Percentiles rank a stretch among this genome's conserved stretches.
phyloP scores from a whole-genome alignment of 1,140 invertebrate genomes.

The Maconellicoccus hirsutus region DNA sequence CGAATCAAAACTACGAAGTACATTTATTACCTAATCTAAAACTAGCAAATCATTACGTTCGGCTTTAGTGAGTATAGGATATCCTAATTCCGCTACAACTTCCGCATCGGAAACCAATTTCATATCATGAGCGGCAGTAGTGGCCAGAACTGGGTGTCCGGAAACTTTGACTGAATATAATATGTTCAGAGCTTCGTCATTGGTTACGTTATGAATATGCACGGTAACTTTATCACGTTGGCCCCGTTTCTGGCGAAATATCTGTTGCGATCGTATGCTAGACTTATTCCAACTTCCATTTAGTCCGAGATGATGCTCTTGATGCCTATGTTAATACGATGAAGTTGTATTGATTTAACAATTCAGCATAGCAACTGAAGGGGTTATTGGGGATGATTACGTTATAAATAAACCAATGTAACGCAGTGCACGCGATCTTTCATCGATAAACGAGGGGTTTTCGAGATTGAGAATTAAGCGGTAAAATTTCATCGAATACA shows the following conservation, averaged over 20 bases:
- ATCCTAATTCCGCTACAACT: slow-evolving; percentile 56
- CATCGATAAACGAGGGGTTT: background rate
- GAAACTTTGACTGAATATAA: slow-evolving; percentile 66
- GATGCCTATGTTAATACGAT: slow-evolving; percentile 42
- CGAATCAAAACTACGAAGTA: background rate
- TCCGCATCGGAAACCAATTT: slow-evolving; percentile 56
- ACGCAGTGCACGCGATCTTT: background rate
- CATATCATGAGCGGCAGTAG: slow-evolving; percentile 67
- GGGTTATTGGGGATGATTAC: background rate
- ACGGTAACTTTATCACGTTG: slow-evolving; percentile 26
- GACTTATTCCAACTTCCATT: slow-evolving; percentile 25
- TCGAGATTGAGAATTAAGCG: background rate
- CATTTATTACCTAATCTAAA: background rate
- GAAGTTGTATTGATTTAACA: background rate
- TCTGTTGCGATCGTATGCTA: background rate
- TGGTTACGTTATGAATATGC: slow-evolving; percentile 28
- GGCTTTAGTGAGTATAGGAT: slow-evolving; percentile 64
- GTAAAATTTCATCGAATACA: no score
- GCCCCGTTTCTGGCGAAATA: slow-evolving; percentile 23
- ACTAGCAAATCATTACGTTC: slow-evolving; percentile 51
- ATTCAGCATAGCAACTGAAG: background rate
- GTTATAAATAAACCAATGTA: no score
- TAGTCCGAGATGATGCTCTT: slow-evolving; percentile 55
- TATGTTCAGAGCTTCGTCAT: slow-evolving; percentile 3
- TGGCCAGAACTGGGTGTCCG: slow-evolving; percentile 59